Evolutionary conservation across 2,888 invertebrate species (phyloP).

Genomic region (Latrodectus elegans): DNA sequence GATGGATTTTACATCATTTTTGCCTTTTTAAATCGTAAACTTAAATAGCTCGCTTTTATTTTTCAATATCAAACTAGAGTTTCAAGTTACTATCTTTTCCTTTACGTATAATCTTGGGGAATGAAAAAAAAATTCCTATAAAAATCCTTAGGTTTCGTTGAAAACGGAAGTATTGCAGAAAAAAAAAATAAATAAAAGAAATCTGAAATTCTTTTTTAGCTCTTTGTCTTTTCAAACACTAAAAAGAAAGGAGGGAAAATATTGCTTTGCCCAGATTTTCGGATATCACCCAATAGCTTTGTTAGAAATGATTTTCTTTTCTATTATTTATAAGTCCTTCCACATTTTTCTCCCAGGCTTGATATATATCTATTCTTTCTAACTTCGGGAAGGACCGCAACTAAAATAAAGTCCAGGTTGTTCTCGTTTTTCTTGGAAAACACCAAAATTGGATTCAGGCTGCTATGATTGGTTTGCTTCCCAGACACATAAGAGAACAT

Average conservation of each 20-base stretch:
- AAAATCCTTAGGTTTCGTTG: too few relatives aligned
- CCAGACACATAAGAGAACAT: conserved; percentile 14
- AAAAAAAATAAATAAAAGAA: background rate
- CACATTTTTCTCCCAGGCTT: background rate
- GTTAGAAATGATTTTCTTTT: conserved; percentile 39
- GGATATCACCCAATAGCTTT: conserved; percentile 21
- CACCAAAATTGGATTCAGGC: background rate
- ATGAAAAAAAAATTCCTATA: too few relatives aligned
- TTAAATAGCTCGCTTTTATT: too few relatives aligned
- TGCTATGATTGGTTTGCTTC: conserved; percentile 17
- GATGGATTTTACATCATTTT: too few relatives aligned
- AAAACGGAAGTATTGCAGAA: too few relatives aligned
- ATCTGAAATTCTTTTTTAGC: background rate
- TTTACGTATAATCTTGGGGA: too few relatives aligned
- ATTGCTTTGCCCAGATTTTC: conserved; percentile 24
- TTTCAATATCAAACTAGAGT: too few relatives aligned
- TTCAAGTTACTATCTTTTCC: too few relatives aligned
- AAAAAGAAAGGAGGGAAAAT: background rate
- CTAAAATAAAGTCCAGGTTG: background rate
- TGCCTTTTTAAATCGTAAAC: too few relatives aligned
- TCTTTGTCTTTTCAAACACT: background rate
- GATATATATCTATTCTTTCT: conserved; percentile 1
- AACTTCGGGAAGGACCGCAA: background rate
- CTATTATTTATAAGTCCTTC: conserved; percentile 53
- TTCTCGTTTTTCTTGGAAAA: conserved; percentile 5